These are phyloP conservation scores for Tetheella fluctuosa DNA, from an alignment of 2,888 invertebrate species.

Conservation along the genomic window DNA sequence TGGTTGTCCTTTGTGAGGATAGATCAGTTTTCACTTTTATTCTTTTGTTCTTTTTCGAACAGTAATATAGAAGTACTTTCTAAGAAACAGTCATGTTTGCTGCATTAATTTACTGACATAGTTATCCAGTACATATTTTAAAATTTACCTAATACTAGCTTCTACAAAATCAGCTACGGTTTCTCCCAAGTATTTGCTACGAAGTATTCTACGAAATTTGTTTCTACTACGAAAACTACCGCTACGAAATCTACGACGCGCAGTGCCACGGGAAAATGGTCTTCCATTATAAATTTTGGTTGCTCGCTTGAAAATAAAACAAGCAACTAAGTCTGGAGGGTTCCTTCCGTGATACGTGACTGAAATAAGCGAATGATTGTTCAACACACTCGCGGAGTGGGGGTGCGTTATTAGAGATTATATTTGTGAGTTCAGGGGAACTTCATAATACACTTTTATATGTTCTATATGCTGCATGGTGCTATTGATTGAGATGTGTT, in stretches of 20 bases:
- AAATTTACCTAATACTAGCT: too few species aligned
- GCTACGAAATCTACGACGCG: not conserved
- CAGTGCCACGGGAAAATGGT: not conserved
- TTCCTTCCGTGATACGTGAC: conserved; percentile 35
- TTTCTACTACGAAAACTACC: not conserved
- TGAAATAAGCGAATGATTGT: conserved; percentile 21
- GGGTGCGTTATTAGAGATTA: conserved; percentile 11
- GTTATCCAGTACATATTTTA: too few species aligned
- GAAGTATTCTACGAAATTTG: not conserved
- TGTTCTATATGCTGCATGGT: not conserved
- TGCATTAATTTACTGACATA: too few species aligned
- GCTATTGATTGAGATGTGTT: not conserved
- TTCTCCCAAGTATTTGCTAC: not conserved
- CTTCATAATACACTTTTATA: not conserved
- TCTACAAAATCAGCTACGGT: not conserved
- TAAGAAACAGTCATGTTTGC: too few species aligned
- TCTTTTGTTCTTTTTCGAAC: too few species aligned
- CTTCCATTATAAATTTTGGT: conserved; percentile 2
- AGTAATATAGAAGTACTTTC: too few species aligned
- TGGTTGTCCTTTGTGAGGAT: too few species aligned
- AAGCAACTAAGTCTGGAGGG: conserved; percentile 17
- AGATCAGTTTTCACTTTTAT: too few species aligned
- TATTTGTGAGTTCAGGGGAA: not conserved
- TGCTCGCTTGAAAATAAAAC: conserved; percentile 4
- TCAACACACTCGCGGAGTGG: conserved; percentile 5